Evolutionary conservation across 2,888 invertebrate species (phyloP), one percentile per base, ranked within the genome.

Genomic region (Lasius fuliginosus): DNA sequence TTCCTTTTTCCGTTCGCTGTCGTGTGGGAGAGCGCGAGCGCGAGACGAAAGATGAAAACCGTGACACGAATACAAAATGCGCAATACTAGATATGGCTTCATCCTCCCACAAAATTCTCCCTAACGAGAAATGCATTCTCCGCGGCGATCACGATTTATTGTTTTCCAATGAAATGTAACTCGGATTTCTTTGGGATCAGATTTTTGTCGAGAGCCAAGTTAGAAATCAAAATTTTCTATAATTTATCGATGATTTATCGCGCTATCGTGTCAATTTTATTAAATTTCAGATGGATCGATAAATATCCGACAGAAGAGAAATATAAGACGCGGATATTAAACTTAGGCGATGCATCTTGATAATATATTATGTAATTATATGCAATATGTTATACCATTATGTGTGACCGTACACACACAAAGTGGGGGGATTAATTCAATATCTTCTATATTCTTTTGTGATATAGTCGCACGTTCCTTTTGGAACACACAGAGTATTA

Each of bases 11-110:
- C 27, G 12, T 56, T 40, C 27, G 53, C 3, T 18, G 12, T 11
- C n/a, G 27, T 33, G 69, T 33, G 69, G 33, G 33, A 33, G 15
- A n/a, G n/a, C 12, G 68, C 40, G 40, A 27, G 60, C n/a, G 15
- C 42, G 36, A 23, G 64, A 64, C 42, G 65, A 18, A 65, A 42
- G n/a, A 36, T 23, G 36, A 62, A 40, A 76, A 65, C 46, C 42
- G 58, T 58, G 77, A 79, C 40, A n/a, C 53, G 67, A 67, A 67
- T 79, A 42, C 42, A 42, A 23, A 58, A 40, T 27, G 71, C 56
- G 56, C 15, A 12, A 27, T 15, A 30, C n/a, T n/a, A 56, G 56
- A 27, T 42, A 76, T n/a, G 40, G 15, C 42, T 77, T 23, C 23
- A 69, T 77, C 27, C 56, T 23, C 11, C 15, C 69, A 68, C 11